A percentile compares a stretch with the other conserved stretches of the same genome.
Evolutionary conservation across 2,888 invertebrate species (phyloP).

Genomic region (Tipula vernalis): DNA sequence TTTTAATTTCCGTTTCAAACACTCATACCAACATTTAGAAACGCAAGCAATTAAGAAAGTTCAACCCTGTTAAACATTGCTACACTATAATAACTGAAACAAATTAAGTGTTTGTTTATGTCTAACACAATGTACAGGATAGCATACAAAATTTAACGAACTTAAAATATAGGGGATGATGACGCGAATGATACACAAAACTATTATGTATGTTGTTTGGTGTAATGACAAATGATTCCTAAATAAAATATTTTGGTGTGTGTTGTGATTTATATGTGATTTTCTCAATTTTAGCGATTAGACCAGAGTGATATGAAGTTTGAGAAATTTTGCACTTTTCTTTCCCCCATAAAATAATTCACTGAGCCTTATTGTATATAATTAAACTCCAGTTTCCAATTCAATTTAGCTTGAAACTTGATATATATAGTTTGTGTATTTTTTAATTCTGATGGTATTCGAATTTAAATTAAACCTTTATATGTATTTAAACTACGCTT

Average conservation of each 20-base stretch:
- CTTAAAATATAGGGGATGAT: not conserved
- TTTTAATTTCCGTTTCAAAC: not conserved
- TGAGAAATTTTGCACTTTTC: not conserved
- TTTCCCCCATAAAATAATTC: no score
- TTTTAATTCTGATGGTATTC: no score
- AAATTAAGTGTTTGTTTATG: not conserved
- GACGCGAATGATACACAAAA: not conserved
- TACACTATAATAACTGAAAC: not conserved
- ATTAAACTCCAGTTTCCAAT: no score
- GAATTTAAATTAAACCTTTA: no score
- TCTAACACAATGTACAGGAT: not conserved
- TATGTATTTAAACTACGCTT: no score
- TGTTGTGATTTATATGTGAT: not conserved
- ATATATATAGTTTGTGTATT: no score
- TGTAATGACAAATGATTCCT: not conserved
- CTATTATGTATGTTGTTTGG: not conserved
- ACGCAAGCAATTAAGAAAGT: not conserved
- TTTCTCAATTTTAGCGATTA: not conserved
- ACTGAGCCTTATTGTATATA: no score
- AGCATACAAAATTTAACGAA: not conserved
- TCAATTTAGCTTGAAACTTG: no score
- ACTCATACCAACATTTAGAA: not conserved
- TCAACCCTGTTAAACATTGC: not conserved
- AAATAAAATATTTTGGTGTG: not conserved
- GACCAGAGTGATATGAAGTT: not conserved